Evolutionary conservation across 2,888 invertebrate genomes (phyloP).

Genomic region (Pardosa pseudoannulata): DNA sequence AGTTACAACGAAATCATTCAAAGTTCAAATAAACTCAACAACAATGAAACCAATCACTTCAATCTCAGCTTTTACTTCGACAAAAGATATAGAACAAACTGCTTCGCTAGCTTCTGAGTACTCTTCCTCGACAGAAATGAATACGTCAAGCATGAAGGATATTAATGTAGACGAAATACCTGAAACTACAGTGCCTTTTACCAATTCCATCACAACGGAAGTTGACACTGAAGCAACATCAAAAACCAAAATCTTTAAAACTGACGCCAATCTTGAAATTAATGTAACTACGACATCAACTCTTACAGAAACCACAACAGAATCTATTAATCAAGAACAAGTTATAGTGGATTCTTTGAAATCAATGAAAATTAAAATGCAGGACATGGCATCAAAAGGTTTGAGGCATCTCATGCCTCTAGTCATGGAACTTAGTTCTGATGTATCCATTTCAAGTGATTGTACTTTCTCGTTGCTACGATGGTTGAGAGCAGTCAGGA

Average conservation of each 20-base stretch:
- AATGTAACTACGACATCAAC: not conserved
- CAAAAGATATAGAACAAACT: not conserved
- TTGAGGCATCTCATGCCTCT: slow-evolving; percentile 58
- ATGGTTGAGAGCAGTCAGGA: slow-evolving; percentile 55
- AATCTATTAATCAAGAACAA: slow-evolving; percentile 32
- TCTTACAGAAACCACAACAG: slow-evolving; percentile 21
- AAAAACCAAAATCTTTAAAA: not conserved
- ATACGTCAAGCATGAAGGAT: not conserved
- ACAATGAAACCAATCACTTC: not conserved
- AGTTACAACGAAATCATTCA: not conserved
- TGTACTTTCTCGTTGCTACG: slow-evolving; percentile 65
- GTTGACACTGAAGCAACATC: not conserved
- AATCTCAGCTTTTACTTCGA: not conserved
- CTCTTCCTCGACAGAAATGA: not conserved
- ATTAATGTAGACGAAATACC: not conserved
- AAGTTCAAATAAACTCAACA: not conserved
- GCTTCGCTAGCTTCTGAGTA: not conserved
- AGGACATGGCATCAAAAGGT: slow-evolving; percentile 58
- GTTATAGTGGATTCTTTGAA: slow-evolving; percentile 47
- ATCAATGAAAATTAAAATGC: slow-evolving; percentile 58
- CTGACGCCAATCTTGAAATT: not conserved
- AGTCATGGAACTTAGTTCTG: slow-evolving; percentile 54
- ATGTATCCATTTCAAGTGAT: slow-evolving; percentile 59
- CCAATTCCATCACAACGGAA: not conserved
- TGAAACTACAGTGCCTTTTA: not conserved